These are phyloP conservation scores for Ammospiza maritima DNA, from an alignment of 2,797 vertebrate genomes.

Conservation along the genomic window DNA sequence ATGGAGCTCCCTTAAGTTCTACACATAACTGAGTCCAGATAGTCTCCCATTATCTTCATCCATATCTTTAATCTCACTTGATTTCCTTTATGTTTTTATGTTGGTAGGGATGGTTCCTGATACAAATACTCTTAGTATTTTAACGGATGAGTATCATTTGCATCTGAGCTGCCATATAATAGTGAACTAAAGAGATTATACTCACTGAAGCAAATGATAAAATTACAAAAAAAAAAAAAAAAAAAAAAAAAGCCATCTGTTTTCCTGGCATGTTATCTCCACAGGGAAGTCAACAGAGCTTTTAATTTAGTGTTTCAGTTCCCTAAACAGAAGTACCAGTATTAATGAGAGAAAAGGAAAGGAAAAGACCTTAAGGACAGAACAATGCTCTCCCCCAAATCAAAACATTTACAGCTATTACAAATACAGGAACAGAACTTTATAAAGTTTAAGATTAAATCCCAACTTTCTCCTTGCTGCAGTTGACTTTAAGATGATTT, in stretches of 20 bases:
- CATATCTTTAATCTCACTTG: neutral
- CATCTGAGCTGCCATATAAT: neutral
- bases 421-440: neutral
- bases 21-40: neutral
- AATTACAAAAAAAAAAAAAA: neutral
- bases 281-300: slow-evolving; percentile 28
- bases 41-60: neutral
- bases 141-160: neutral
- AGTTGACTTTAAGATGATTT: neutral
- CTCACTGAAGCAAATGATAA: slow-evolving; percentile 7
- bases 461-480: neutral
- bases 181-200: neutral
- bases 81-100: neutral
- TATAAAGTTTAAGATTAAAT: neutral
- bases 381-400: neutral
- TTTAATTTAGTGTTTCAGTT: slow-evolving; percentile 38
- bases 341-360: slow-evolving; percentile 6
- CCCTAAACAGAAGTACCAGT: neutral
- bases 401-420: neutral
- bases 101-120: neutral
- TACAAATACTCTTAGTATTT: neutral
- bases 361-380: neutral
- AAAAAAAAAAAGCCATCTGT: slow-evolving; percentile 31
- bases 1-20: neutral
- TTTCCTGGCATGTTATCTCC: slow-evolving; percentile 23